These are phyloP conservation scores for Acridotheres tristis DNA, from an alignment of 2,797 vertebrate genomes.

Conservation along the genomic window DNA sequence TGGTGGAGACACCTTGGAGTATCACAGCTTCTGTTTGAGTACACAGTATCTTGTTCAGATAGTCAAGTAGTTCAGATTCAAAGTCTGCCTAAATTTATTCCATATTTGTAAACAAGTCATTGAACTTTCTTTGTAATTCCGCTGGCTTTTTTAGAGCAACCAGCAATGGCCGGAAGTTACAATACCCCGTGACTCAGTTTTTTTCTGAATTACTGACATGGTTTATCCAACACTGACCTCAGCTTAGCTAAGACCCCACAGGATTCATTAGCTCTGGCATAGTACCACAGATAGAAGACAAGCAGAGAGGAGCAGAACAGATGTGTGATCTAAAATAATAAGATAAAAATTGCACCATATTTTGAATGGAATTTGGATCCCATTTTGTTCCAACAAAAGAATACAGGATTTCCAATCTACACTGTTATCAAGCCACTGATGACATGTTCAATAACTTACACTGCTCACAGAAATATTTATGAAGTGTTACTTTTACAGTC, in stretches of 20 bases:
- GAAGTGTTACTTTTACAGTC: neutral
- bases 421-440: neutral
- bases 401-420: neutral
- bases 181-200: neutral
- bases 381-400: neutral
- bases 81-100: neutral
- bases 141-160: neutral
- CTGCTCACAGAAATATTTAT: neutral
- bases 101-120: neutral
- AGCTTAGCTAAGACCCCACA: neutral
- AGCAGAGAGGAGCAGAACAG: neutral
- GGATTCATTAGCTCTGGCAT: neutral
- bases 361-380: neutral
- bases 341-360: neutral
- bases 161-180: neutral
- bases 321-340: neutral
- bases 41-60: neutral
- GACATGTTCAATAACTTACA: neutral
- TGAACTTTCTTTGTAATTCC: neutral
- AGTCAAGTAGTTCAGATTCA: neutral
- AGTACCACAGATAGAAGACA: neutral
- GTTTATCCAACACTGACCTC: neutral
- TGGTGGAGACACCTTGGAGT: neutral
- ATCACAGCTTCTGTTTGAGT: neutral
- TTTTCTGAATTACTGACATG: neutral